These are phyloP conservation scores for Tyto alba DNA, from an alignment of 2,113 vertebrate species.

Conservation along the genomic window DNA sequence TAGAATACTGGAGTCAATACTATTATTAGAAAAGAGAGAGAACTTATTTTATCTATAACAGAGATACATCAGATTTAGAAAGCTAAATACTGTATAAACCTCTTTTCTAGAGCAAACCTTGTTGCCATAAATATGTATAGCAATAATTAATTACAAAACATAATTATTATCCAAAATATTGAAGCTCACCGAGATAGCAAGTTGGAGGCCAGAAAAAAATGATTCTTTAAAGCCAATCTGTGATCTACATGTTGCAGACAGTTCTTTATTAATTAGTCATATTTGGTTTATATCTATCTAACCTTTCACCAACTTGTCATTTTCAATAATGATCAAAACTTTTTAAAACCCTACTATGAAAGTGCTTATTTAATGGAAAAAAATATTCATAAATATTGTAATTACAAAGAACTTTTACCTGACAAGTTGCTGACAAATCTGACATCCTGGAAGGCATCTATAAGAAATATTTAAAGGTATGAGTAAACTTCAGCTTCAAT, in stretches of 20 bases:
- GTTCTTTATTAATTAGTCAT: background rate
- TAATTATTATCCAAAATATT: background rate
- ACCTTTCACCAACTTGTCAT: background rate
- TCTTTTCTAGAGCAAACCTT: background rate
- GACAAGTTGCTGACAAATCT: constrained; percentile 98
- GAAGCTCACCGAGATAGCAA: background rate
- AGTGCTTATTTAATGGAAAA: background rate
- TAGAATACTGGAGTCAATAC: background rate
- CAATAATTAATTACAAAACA: background rate
- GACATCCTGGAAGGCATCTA: constrained; percentile 99
- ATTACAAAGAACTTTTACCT: constrained; percentile 75
- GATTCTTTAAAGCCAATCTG: background rate
- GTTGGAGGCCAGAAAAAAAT: background rate
- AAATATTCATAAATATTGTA: background rate
- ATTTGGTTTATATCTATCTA: background rate
- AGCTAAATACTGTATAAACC: background rate
- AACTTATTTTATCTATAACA: background rate
- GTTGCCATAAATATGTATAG: background rate
- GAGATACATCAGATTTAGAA: background rate
- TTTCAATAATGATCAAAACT: background rate
- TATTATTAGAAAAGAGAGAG: background rate
- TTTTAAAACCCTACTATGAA: background rate
- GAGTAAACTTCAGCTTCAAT: background rate
- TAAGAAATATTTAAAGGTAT: constrained; percentile 35
- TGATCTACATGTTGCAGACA: background rate